Base-by-base conservation (phyloP, 64 coral and sea anemone genomes). In the Montipora cactus region DNA sequence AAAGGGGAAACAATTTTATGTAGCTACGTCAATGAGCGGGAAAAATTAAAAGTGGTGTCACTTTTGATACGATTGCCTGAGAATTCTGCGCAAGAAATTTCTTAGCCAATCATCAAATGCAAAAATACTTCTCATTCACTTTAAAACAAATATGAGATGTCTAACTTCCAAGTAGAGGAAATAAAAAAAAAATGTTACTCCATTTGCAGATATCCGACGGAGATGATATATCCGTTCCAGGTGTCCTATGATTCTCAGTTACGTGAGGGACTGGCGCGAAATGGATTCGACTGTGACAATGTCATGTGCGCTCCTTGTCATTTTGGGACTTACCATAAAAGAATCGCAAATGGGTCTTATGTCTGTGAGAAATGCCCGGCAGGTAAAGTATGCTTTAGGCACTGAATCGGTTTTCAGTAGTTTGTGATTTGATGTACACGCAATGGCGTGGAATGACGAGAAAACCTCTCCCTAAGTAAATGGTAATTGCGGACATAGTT, bases 261-360 rank as follows among this genome's bases (percentile, higher is more conserved):
- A 28, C 92, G 88, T 10, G 83, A 88, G 19, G 95, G 95, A 50
- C 67, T 96, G 23, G 77, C 83, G 15, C 67, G 88, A 66, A 90
- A 86, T 88, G 95, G 95, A 55, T 96, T 96, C 76, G 91, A 81
- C 6, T 96, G 95, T 58, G 87, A 87, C 46, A 61, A 74, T 20
- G 45, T 61, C 1, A n/a, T 28, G 0, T 94, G 95, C 78, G 81
- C 74, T 71, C 95, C 95, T 2, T 96, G 95, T 67, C 21, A 47
- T 77, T 93, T 93, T 81, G 95, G 95, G 21, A 83, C 83, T 18
- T 96, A 93, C 74, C 92, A 93, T 18, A 25, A 51, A 20, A 88
- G 95, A 45, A 71, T 67, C 23, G 21, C 47, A 10, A 93, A 96
- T 53, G 95, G 84, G 19, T 83, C 95, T 4, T 94, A 96, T 59